Evolutionary conservation across 2,113 vertebrate genomes (phyloP).

Genomic region (Microcebus murinus): DNA sequence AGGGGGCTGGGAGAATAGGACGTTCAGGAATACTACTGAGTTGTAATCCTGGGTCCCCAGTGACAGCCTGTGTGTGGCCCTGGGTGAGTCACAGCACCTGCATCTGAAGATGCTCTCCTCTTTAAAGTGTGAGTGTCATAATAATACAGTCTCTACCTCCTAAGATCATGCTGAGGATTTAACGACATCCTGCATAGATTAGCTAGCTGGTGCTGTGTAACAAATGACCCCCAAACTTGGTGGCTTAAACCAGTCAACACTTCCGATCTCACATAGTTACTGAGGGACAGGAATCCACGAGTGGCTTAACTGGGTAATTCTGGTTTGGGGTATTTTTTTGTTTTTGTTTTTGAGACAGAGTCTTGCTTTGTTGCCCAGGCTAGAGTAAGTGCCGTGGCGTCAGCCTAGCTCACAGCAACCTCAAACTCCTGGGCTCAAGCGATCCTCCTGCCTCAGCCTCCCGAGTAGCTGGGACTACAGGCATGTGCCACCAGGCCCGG

Average conservation of each 20-base stretch:
- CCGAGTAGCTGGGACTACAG: no score
- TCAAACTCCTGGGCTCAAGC: no score
- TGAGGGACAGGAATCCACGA: background rate
- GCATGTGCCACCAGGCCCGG: no score
- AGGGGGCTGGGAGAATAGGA: background rate
- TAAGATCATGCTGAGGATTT: no score
- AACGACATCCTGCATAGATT: accelerated
- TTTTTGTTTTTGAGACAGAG: no score
- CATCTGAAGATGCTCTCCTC: background rate
- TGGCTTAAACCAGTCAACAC: no score
- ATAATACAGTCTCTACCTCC: background rate
- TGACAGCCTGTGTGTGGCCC: background rate
- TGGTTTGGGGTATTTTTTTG: background rate
- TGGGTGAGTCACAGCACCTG: background rate
- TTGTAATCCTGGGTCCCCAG: background rate
- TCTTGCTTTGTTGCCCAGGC: no score
- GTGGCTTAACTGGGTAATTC: accelerated
- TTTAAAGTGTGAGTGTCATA: background rate
- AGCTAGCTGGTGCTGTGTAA: background rate
- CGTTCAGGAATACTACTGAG: background rate
- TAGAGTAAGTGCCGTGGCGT: no score
- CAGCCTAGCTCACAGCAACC: no score
- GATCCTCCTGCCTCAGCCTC: no score
- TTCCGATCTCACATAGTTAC: background rate
- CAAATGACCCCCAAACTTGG: background rate